A percentile compares a stretch with the other conserved stretches of the same genome.
These are phyloP conservation scores for Ceuthmochares aereus DNA, from an alignment of 2,113 vertebrate species.

Conservation along the genomic window DNA sequence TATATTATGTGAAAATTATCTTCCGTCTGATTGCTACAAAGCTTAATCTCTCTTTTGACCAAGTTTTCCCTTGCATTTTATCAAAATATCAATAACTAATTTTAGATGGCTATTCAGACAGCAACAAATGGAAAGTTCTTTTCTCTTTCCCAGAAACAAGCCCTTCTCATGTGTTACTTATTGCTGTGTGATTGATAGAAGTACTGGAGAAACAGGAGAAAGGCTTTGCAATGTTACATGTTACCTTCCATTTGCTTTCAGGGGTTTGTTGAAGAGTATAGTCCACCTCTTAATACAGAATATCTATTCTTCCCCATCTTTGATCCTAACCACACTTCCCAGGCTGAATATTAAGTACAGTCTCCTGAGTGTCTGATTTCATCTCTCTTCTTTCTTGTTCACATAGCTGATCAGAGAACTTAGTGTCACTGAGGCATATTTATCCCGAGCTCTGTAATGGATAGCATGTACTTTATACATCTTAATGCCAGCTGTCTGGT, in stretches of 20 bases:
- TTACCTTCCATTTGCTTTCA: background rate
- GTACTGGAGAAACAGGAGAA: background rate
- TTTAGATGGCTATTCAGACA: background rate
- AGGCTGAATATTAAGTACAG: background rate
- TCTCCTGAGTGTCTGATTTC: background rate
- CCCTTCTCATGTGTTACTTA: background rate
- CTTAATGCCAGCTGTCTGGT: background rate
- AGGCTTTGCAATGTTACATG: background rate
- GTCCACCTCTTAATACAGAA: background rate
- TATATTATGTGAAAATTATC: background rate
- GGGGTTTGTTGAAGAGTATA: background rate
- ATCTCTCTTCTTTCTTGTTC: background rate
- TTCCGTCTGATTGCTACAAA: background rate
- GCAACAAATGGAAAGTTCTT: background rate
- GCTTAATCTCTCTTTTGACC: background rate
- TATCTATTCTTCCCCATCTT: background rate
- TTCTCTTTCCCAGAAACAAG: background rate
- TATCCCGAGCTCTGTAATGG: background rate
- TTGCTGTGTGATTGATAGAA: background rate
- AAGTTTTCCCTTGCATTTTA: background rate
- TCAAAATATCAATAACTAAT: background rate
- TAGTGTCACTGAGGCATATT: background rate
- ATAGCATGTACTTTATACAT: background rate
- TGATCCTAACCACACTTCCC: background rate
- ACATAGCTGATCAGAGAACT: background rate